Percentiles rank a stretch among this genome's conserved stretches.
These are phyloP conservation scores for Cettia cetti DNA, from an alignment of 2,113 vertebrate genomes.

Conservation along the genomic window DNA sequence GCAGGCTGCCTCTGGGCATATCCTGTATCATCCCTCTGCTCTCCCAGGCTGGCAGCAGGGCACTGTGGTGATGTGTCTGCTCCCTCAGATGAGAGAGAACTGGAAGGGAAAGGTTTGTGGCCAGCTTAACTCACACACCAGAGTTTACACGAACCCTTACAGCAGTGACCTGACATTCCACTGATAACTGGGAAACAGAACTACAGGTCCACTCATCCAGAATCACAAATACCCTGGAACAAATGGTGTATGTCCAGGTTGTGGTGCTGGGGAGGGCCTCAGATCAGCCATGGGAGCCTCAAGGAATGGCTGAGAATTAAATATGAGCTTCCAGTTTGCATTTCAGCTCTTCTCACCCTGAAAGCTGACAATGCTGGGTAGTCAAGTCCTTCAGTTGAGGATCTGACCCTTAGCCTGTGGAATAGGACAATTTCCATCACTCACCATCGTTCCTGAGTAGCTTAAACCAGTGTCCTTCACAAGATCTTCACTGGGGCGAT, in stretches of 20 bases:
- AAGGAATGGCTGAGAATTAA: not conserved
- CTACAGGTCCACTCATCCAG: not conserved
- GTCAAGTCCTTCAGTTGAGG: not conserved
- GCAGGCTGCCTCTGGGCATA: not conserved
- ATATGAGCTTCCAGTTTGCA: not conserved
- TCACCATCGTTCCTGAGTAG: accelerated
- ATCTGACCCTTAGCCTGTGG: not conserved
- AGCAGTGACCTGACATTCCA: not conserved
- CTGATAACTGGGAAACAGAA: not conserved
- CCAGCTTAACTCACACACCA: not conserved
- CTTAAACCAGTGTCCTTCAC: not conserved
- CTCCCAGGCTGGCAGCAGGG: not conserved
- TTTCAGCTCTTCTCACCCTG: not conserved
- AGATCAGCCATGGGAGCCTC: not conserved
- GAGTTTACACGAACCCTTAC: not conserved
- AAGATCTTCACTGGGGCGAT: not conserved
- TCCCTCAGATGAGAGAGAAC: not conserved
- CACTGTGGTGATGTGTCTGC: accelerated
- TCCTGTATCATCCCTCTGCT: not conserved
- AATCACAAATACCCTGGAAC: not conserved
- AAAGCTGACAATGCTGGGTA: not conserved
- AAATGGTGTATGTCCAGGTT: accelerated
- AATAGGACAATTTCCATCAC: not conserved
- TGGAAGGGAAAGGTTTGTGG: not conserved
- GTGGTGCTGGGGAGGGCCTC: not conserved